Percentiles rank a stretch among this genome's conserved stretches.
Conservation (phyloP, 2,797 vertebrate genomes). For the Thripadectes ignobilis region DNA sequence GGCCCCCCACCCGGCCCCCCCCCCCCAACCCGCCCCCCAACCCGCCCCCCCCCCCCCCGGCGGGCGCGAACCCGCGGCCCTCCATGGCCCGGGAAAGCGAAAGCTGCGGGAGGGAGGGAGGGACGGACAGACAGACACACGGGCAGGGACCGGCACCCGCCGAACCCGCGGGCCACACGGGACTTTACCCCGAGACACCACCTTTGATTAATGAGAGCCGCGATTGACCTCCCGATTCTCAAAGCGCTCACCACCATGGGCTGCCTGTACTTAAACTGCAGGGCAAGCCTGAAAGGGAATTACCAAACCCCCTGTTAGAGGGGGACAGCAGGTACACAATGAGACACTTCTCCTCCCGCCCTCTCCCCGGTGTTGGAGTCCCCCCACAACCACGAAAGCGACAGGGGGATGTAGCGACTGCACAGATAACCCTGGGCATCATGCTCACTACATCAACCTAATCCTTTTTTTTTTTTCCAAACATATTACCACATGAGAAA, state of each 20-base stretch:
- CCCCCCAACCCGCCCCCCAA: not conserved
- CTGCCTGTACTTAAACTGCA: rapidly evolving
- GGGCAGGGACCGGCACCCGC: not conserved
- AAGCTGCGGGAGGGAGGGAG: no score
- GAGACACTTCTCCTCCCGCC: not conserved
- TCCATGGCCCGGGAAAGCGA: not conserved
- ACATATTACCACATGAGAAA: not conserved
- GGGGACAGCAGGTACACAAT: not conserved
- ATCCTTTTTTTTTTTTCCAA: not conserved
- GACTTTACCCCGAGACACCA: not conserved
- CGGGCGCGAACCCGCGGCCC: not conserved
- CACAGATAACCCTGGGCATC: not conserved
- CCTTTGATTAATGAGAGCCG: not conserved
- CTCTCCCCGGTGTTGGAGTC: no score
- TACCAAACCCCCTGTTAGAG: rapidly evolving
- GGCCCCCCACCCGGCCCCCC: no score
- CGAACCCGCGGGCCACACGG: rapidly evolving
- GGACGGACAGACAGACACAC: no score
- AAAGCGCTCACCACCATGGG: rapidly evolving
- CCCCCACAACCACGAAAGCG: not conserved
- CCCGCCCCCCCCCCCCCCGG: not conserved
- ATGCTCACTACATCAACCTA: rapidly evolving
- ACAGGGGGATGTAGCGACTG: no score
- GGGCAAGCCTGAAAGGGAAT: no score
- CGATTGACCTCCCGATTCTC: not conserved